Evolutionary conservation across 1,140 invertebrate species (phyloP).

Genomic region (Adelges cooleyi): DNA sequence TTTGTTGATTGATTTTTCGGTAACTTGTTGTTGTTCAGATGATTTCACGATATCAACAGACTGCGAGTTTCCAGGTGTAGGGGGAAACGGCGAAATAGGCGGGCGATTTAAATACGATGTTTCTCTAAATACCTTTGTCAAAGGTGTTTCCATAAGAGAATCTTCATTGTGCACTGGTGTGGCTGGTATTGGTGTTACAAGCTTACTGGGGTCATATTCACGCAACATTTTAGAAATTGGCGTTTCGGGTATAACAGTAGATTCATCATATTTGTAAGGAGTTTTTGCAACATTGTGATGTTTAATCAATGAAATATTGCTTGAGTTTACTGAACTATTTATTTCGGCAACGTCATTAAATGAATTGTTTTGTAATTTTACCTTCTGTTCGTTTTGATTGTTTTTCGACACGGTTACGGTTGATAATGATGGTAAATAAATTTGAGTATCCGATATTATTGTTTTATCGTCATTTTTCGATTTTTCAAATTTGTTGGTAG

Average conservation of each 20-base stretch:
- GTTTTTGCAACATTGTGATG: background rate
- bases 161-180: constrained; percentile 8
- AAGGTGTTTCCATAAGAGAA: background rate
- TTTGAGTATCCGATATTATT: background rate
- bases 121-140: constrained; percentile 17
- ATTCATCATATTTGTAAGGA: constrained; percentile 6
- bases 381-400: background rate
- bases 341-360: background rate
- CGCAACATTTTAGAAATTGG: constrained; percentile 16
- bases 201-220: constrained; percentile 8
- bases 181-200: constrained; percentile 1
- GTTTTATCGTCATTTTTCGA: too few species aligned
- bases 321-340: background rate
- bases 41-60: background rate
- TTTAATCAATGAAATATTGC: background rate
- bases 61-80: constrained; percentile 9
- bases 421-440: background rate
- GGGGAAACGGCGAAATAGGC: constrained; percentile 8
- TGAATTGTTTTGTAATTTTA: background rate
- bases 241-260: constrained; percentile 13
- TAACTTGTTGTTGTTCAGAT: background rate
- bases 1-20: background rate
- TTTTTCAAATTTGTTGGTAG: too few species aligned
- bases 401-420: too few species aligned
- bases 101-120: constrained; percentile 17